Conservation (phyloP, 2,797 vertebrate genomes). For the Anas bahamensis region DNA sequence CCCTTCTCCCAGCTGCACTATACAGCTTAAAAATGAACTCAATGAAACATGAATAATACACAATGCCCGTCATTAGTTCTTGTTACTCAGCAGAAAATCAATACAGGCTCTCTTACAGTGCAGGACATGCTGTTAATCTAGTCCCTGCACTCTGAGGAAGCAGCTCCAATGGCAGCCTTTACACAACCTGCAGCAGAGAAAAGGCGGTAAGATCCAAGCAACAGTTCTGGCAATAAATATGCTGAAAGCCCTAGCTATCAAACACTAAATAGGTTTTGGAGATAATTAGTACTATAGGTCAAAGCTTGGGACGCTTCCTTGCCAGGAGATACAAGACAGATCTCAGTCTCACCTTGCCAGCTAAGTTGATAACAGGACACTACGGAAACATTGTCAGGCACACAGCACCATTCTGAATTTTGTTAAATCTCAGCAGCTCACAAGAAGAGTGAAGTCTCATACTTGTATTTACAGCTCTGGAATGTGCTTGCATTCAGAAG, state of each 20-base stretch:
- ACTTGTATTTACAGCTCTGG: background rate
- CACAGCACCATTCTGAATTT: background rate
- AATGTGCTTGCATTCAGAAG: background rate
- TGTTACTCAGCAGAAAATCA: slow-evolving; percentile 64
- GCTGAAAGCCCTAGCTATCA: background rate
- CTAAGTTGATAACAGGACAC: background rate
- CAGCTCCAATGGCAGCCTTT: background rate
- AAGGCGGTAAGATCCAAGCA: background rate
- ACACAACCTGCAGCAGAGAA: background rate
- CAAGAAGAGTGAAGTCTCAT: background rate
- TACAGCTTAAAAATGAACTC: slow-evolving; percentile 28
- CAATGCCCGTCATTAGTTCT: slow-evolving; percentile 60
- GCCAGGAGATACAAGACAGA: background rate
- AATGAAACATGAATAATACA: slow-evolving; percentile 53
- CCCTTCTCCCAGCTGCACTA: slow-evolving; percentile 21
- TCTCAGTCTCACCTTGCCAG: background rate
- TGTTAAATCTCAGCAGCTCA: background rate
- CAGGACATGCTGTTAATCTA: background rate
- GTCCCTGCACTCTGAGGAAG: background rate
- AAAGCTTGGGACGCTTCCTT: background rate
- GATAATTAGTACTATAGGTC: background rate
- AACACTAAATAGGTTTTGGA: background rate
- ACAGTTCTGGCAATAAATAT: background rate
- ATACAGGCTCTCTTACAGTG: slow-evolving; percentile 26
- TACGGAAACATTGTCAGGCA: background rate